A percentile compares a stretch with the other conserved stretches of the same genome.
phyloP scores from a whole-genome alignment of 1,140 invertebrate genomes.

The Hesperophylax magnus region DNA sequence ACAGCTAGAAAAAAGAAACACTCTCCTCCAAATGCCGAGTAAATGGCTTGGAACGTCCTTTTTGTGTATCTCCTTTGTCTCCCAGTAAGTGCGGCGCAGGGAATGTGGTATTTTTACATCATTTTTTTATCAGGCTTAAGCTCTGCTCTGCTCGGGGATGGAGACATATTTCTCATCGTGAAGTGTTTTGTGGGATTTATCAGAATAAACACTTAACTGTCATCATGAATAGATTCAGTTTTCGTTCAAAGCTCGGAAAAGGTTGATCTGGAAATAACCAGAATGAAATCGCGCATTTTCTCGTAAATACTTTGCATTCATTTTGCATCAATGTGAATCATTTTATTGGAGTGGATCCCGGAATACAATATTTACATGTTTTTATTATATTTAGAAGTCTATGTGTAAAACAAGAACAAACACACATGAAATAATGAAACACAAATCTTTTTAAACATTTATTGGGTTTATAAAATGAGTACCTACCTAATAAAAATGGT shows the following conservation, averaged over 20 bases:
- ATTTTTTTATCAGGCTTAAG: constrained; percentile 4
- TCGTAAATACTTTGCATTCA: background rate
- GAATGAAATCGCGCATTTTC: background rate
- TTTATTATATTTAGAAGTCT: too few relatives aligned
- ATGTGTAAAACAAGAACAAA: too few relatives aligned
- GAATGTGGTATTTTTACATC: constrained; percentile 15
- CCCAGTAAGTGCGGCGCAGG: background rate
- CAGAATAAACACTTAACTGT: constrained; percentile 20
- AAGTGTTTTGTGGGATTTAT: constrained; percentile 7
- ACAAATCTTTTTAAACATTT: too few relatives aligned
- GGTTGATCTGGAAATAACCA: background rate
- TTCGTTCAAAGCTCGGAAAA: background rate
- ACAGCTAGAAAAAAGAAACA: background rate
- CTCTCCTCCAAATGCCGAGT: background rate
- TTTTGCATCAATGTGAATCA: too few relatives aligned
- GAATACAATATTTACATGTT: too few relatives aligned
- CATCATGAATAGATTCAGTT: constrained; percentile 5
- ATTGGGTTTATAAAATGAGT: too few relatives aligned
- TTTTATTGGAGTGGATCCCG: too few relatives aligned
- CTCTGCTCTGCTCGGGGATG: background rate
- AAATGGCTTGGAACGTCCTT: constrained; percentile 7
- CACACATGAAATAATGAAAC: too few relatives aligned
- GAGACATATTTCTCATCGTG: background rate
- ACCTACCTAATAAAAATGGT: too few relatives aligned
- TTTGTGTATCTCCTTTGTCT: constrained; percentile 9